A percentile compares a stretch with the other conserved stretches of the same genome.
phyloP scores from a whole-genome alignment of 1,140 invertebrate genomes.

The Eumaeus atala region DNA sequence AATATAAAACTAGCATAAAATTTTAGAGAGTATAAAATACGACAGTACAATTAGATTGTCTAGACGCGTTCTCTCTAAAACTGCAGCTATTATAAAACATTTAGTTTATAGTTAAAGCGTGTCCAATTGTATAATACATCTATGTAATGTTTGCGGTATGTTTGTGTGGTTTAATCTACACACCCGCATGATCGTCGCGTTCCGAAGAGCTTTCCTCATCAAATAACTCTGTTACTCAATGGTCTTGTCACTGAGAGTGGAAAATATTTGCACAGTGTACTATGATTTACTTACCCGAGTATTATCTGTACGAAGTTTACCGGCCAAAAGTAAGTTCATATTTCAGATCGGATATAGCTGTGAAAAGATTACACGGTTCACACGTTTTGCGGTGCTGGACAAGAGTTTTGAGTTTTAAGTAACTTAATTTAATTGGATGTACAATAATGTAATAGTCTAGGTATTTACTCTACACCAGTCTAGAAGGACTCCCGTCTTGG shows the following conservation, averaged over 20 bases:
- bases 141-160: constrained; percentile 13
- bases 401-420: no score
- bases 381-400: no score
- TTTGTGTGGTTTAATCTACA: constrained; percentile 1
- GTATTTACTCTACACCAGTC: no score
- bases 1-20: constrained; percentile 1
- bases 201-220: constrained; percentile 45
- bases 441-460: no score
- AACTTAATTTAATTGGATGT: no score
- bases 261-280: neutral
- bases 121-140: constrained; percentile 8
- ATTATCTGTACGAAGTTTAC: no score
- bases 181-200: constrained; percentile 34
- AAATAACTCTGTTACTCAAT: constrained; percentile 39
- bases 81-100: constrained; percentile 4
- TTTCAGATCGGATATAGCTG: neutral
- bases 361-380: no score
- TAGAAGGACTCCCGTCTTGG: no score
- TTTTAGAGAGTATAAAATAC: neutral
- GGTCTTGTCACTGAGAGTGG: constrained; percentile 9
- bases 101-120: neutral
- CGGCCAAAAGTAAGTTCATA: neutral
- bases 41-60: neutral
- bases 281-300: neutral
- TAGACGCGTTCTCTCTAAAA: neutral